Conservation (phyloP, 2,113 vertebrate species). For the Ophiodon elongatus region DNA sequence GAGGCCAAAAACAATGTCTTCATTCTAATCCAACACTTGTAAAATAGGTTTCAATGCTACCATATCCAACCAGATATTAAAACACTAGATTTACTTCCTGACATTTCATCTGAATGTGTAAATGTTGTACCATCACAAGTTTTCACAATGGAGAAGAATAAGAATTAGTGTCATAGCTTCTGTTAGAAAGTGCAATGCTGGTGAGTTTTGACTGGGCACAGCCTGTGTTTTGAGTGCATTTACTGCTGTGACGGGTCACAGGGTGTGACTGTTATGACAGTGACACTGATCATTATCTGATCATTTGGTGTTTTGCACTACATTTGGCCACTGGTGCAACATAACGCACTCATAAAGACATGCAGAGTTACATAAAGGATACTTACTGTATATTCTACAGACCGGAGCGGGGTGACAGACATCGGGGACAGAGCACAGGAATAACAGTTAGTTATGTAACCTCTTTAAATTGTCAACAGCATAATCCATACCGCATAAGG, state of each 20-base stretch:
- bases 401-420: constrained; percentile 59
- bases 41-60: neutral
- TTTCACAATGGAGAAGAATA: no score
- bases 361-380: constrained; percentile 15
- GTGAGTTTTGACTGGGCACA: no score
- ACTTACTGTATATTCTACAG: constrained; percentile 96
- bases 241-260: no score
- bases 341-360: neutral
- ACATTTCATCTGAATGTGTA: neutral
- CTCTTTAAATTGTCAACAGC: neutral
- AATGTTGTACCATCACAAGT: no score
- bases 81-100: neutral
- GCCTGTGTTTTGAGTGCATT: no score
- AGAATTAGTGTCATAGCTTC: no score
- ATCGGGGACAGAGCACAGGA: constrained; percentile 56
- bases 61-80: neutral
- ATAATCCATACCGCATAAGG: neutral
- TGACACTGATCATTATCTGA: no score
- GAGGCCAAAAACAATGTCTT: neutral
- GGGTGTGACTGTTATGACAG: no score
- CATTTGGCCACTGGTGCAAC: neutral
- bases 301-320: neutral
- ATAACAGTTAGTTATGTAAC: constrained; percentile 32
- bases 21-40: neutral
- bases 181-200: no score